Evolutionary conservation across 2,888 invertebrate genomes (phyloP).

Genomic region (Onthophagus sagittarius): DNA sequence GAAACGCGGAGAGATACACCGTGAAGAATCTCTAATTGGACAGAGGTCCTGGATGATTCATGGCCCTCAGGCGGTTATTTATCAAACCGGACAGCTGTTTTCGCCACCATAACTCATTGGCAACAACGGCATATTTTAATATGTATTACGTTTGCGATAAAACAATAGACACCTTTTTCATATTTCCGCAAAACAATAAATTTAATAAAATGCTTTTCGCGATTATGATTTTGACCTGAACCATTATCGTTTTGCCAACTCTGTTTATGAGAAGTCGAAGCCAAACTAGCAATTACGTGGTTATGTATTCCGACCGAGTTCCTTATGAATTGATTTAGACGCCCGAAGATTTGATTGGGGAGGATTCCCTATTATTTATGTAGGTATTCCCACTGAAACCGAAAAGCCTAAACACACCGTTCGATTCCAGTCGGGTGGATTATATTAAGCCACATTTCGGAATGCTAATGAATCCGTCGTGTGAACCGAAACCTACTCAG

Average conservation of each 20-base stretch:
- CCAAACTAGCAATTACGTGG: constrained; percentile 19
- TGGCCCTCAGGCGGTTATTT: constrained; percentile 27
- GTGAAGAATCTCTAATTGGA: constrained; percentile 18
- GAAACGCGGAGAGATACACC: neutral
- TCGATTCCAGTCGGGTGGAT: neutral
- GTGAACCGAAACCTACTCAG: neutral
- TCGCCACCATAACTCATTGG: constrained; percentile 28
- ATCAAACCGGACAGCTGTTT: constrained; percentile 31
- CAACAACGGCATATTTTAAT: constrained; percentile 18
- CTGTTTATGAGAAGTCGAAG: neutral
- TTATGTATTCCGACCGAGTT: constrained; percentile 20
- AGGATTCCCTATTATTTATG: constrained; percentile 3
- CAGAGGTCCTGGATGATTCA: constrained; percentile 27
- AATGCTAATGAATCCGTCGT: neutral
- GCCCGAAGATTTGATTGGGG: constrained; percentile 11
- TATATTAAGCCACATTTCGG: neutral
- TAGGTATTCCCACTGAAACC: constrained; percentile 5
- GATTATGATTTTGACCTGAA: neutral
- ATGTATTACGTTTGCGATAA: neutral
- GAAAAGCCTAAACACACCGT: constrained; percentile 4
- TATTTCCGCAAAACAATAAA: neutral
- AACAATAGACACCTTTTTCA: neutral
- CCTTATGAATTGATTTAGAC: constrained; percentile 18
- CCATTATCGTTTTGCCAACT: neutral
- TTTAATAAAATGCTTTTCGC: neutral